Conservation (phyloP, 2,113 vertebrate species). For the Cariama cristata region DNA sequence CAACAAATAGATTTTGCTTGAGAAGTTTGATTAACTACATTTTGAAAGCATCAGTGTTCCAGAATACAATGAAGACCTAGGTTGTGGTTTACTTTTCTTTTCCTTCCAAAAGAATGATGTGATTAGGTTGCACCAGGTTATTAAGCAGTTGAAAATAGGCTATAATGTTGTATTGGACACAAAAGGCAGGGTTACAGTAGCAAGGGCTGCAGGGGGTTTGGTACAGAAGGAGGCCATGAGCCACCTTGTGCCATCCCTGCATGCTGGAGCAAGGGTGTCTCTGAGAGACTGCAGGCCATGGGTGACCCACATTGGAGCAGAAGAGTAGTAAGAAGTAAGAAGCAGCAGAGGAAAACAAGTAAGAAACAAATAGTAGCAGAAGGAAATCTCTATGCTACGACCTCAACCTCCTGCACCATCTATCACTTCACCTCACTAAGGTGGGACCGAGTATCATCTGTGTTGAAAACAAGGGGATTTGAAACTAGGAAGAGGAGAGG, state of each 20-base stretch:
- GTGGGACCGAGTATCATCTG: neutral
- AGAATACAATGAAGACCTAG: neutral
- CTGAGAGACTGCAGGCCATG: neutral
- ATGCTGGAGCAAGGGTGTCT: fast-evolving
- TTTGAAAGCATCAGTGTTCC: neutral
- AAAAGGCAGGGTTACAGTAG: neutral
- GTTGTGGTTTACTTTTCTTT: neutral
- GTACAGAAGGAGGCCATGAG: neutral
- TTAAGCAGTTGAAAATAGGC: neutral
- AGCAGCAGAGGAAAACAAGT: neutral
- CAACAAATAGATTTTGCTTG: neutral
- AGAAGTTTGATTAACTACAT: neutral
- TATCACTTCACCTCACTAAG: neutral
- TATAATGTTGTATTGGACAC: neutral
- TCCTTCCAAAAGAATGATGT: neutral
- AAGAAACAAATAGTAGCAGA: neutral
- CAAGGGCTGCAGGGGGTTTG: neutral
- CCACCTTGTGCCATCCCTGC: neutral
- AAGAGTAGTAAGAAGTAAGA: neutral
- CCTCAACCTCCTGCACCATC: neutral
- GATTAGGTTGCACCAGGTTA: neutral
- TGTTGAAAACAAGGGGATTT: neutral
- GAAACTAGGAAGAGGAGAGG: neutral
- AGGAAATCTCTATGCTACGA: neutral
- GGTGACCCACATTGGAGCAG: neutral